Base-by-base conservation (phyloP, 2,797 vertebrate species). In the Chaenodraco wilsoni region DNA sequence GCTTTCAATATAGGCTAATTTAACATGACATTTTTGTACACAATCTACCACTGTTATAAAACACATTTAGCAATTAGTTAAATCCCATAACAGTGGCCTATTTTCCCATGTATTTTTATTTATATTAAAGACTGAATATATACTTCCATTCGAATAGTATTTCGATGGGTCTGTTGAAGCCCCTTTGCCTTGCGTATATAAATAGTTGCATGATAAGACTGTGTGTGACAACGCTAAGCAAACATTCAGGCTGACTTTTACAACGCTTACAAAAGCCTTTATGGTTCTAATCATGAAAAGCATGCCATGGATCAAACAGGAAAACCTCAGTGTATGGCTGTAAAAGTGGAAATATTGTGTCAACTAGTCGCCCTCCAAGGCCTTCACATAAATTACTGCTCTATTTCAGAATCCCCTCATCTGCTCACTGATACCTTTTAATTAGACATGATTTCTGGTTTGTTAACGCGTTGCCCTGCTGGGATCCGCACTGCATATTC, bases 211-310 rank as follows among this genome's bases (percentile, higher is more conserved):
- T 78, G 84, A 83, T 81, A 74, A 78, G 59, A 41, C 17, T 44
- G 67, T 52, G 55, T 69, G 78, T 76, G 74, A 72, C 75, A 76
- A 70, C 59, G 67, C 69, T 33, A 44, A 81, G 85, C 59, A 86
- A 89, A 86, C 76, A 87, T 58, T 12, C 79, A 40, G 17, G 3
- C 54, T 84, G 87, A 86, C 90, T 65, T 92, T 92, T 89, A 89
- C 81, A 87, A 49, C 84, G 64, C 44, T 84, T 87, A 65, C 85
- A 87, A 81, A 85, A 69, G 62, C 65, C 69, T 89, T 90, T 90
- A 87, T 84, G 83, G 84, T 33, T 67, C 27, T 64, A 82, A 89
- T 90, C 82, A 88, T 86, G 85, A 87, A 90, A 84, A 68, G 21
- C 40, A 79, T 27, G 58, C 48, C 52, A 23, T 27, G 60, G 82